Base-by-base conservation (phyloP, 1,140 invertebrate genomes). In the Solenopsis invicta region DNA sequence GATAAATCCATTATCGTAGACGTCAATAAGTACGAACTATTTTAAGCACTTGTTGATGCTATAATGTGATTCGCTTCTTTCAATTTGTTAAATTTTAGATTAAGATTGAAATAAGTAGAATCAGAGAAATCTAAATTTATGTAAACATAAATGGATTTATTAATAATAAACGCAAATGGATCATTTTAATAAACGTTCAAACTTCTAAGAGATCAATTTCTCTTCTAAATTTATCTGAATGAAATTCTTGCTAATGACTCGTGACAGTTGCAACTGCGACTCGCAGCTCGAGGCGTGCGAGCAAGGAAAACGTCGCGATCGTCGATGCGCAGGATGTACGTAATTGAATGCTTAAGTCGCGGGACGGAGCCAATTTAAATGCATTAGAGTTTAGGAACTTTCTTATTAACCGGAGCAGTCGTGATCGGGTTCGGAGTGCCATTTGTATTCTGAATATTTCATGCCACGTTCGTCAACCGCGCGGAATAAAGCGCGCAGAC, bases 391-490 rank as follows among this genome's bases (percentile, higher is more conserved):
- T 89, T 91, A 66, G 76, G 61, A 89, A 91, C 76, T 91, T 91
- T 91, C 76, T 91, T 91, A 91, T 91, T 91, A 88, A 89, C 90
- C 48, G 45, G 66, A 72, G 80, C 64, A 69, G 50, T 56, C 69
- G 86, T 78, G 87, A 90, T 91, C 84, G 74, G 71, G 62, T 91
- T 89, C 84, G 34, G 50, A 24, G 54, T 87, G 61, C 50, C 61
- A 84, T 91, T 89, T 85, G 84, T 89, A 89, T 89, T 88, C 69
- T 91, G 90, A 91, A 91, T 91, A 91, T 89, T 91, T 91, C 66
- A 91, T 81, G 78, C 66, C 41, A 12, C 89, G 67, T 10, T n/a
- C 56, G 78, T 48, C 85, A 71, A 71, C 18, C 67, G 21, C n/a
- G 37, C 37, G 24, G 50, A 59, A 56, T 56, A 50, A 84, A 74